Evolutionary conservation across 2,797 vertebrate species (phyloP), one percentile per base, ranked within the genome.

Genomic region (Naso thynnoides): DNA sequence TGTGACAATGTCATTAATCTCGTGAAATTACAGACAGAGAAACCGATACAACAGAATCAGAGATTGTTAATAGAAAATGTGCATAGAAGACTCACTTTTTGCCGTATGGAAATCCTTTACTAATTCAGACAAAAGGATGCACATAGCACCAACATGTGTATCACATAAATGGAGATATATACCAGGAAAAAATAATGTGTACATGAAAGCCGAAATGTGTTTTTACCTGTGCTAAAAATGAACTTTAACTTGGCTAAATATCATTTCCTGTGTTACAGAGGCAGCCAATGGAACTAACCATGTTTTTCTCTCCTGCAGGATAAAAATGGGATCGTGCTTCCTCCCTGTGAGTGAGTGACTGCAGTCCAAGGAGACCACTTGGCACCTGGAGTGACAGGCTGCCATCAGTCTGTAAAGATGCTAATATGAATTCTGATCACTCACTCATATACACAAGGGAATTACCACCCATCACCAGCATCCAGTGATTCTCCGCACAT

Each of bases 371-470:
- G 87, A 87, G 89, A 89, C 86, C 85, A 84, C 83, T 91, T 91
- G 91, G 90, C 88, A 93, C 88, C 90, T 87, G 87, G 87, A 92
- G 90, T 93, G 90, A 91, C 91, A 90, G 88, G 73, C 89, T 90
- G 90, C 88, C 88, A 88, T 90, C 91, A 83, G 91, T 42, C 73
- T 83, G 82, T 78, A 90, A 91, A 93, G 89, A 92, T 88, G 90
- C 88, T 91, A 90, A 92, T 94, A 91, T 88, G 89, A 92, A 94
- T 94, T 93, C 90, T 90, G 90, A 93, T 92, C 93, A 91, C 90
- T 92, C 84, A 70, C 88, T 91, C 86, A 74, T 78, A 87, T 78
- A 87, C 89, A 80, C 88, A 61, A 68, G 89, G 89, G 91, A 90
- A 90, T 93, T 90, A 88, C 87, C 79, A 84, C 83, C 88, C 82